Base-by-base conservation (phyloP, 1,140 invertebrate species). In the Agrypnia vestita region DNA sequence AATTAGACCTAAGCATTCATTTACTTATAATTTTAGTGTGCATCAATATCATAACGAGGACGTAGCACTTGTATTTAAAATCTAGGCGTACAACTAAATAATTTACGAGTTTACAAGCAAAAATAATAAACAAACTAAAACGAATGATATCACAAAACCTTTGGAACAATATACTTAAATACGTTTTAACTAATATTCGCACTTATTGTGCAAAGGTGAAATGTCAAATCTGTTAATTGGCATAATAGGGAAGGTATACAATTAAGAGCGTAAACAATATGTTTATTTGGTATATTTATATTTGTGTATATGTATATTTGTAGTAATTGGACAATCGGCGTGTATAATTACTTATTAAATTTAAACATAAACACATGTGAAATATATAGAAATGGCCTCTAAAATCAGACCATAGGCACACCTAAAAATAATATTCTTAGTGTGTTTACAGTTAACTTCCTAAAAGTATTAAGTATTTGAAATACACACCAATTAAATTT, bases 351-450 rank as follows among this genome's bases (percentile, higher is more conserved):
- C 21, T 25, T 12, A 21, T 62, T 25, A 71, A 71, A 51, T 51
- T 71, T 71, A 71, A 71, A 71, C 19, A 71, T 71, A 71, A 71
- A 71, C 67, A 71, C 67, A 47, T 71, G 67, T 15, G 46, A 69
- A 69, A 19, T 25, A 51, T 25, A 10, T n/a, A 64, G 67, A 71
- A 71, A 71, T 71, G 67, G 67, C 67, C 67, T 49, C 46, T 51
- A 47, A 51, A 71, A 49, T 4, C 19, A 71, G 15, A 71, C n/a
- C 47, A 11, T 25, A 64, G 19, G 61, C 35, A 35, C 35, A 64
- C 19, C 35, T 64, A 35, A 43, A 64, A 64, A 25, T n/a, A 35
- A 43, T 64, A 64, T 35, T 64, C 3, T 64, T 13, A n/a, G 13
- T 43, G 21, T 35, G 25, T 35, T 35, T 3, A 10, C 61, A n/a